A percentile compares a stretch with the other conserved stretches of the same genome.
These are phyloP conservation scores for Lasioglossum calceatum DNA, from an alignment of 2,888 invertebrate species.

Conservation along the genomic window DNA sequence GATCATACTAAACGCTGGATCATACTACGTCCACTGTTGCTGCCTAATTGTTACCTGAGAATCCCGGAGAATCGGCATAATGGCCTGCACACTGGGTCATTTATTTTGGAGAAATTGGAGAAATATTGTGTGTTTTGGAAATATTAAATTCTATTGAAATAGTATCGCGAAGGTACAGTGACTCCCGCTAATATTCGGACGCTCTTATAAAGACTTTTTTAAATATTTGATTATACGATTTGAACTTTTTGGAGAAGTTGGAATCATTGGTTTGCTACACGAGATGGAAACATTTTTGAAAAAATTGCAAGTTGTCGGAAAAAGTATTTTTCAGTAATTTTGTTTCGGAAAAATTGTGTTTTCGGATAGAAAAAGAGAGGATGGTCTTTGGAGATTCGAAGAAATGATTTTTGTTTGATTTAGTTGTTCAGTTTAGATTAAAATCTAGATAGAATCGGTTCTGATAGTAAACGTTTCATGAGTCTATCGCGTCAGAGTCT, in stretches of 20 bases:
- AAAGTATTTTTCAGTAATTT: too few relatives aligned
- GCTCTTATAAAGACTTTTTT: too few relatives aligned
- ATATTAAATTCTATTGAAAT: too few relatives aligned
- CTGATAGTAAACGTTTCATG: neutral
- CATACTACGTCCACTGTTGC: conserved; percentile 21
- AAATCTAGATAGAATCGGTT: neutral
- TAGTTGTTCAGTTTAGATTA: neutral
- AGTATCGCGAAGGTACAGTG: too few relatives aligned
- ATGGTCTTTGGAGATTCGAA: neutral
- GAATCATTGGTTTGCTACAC: too few relatives aligned
- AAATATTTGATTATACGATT: too few relatives aligned
- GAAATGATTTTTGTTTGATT: neutral
- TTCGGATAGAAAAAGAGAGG: neutral
- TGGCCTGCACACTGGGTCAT: neutral
- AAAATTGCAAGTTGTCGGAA: too few relatives aligned
- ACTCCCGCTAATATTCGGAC: too few relatives aligned
- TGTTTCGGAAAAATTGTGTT: too few relatives aligned
- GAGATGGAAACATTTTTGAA: too few relatives aligned
- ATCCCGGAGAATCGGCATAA: neutral
- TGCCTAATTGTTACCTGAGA: conserved; percentile 21
- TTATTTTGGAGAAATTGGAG: neutral
- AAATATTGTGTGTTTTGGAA: neutral
- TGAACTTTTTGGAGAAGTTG: too few relatives aligned
- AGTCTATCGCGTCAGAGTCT: neutral
- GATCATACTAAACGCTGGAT: conserved; percentile 22